Conservation (phyloP, 2,113 vertebrate species). For the Labeo catla region DNA sequence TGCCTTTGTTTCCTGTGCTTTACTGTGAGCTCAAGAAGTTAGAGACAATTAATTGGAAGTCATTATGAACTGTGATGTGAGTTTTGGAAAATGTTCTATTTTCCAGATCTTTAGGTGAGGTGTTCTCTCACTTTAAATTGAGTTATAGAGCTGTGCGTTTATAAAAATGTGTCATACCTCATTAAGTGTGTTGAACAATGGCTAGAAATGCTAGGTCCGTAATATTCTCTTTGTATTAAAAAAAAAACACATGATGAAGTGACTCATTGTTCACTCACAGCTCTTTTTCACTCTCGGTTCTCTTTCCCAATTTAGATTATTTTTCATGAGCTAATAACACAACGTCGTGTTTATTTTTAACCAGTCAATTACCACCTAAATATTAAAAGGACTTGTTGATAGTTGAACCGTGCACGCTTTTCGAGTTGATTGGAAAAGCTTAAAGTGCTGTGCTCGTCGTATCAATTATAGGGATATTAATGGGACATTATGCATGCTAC, state of each 20-base stretch:
- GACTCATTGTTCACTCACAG: not conserved
- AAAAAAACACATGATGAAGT: not conserved
- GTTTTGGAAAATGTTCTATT: not conserved
- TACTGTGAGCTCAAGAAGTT: not conserved
- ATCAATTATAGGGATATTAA: constrained; percentile 29
- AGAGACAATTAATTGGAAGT: not conserved
- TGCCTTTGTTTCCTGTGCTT: not conserved
- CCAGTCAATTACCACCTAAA: not conserved
- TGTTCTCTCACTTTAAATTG: not conserved
- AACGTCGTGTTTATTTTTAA: not conserved
- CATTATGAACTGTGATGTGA: not conserved
- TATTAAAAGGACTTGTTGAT: constrained; percentile 24
- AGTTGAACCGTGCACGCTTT: not conserved
- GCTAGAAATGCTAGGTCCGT: not conserved
- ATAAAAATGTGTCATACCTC: not conserved
- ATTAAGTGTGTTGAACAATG: not conserved
- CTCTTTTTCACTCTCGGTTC: not conserved
- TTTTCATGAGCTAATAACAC: not conserved
- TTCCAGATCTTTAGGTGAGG: not conserved
- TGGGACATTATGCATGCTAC: constrained; percentile 18
- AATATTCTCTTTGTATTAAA: too few relatives aligned
- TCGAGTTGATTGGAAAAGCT: constrained; percentile 24
- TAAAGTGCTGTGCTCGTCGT: constrained; percentile 7
- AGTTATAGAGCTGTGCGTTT: not conserved
- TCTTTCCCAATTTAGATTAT: not conserved